Base-by-base conservation (phyloP, 2,797 vertebrate genomes). In the Microcaecilia unicolor region DNA sequence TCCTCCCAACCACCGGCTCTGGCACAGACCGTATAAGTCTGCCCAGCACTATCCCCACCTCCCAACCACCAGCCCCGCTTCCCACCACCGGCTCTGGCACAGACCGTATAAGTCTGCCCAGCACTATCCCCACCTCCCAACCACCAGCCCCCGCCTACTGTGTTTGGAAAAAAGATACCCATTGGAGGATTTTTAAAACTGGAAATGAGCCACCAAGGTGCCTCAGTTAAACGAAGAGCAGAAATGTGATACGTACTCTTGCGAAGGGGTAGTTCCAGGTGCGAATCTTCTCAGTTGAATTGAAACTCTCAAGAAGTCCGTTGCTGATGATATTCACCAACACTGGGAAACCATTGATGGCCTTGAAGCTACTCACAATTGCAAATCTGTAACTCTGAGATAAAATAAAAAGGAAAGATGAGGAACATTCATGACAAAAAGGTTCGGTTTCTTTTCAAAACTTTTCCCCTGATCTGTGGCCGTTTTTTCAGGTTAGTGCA, bases 321-420 rank as follows among this genome's bases (percentile, higher is more conserved):
- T 97, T 98, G 66, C 91, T 97, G 2, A 97, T 85, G 9, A 93
- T 1, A 4, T 90, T 93, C 22, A 93, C 64, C 1, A 83, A 76
- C 63, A 97, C 91, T 0, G 91, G 92, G 39, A 92, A 59, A 6
- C 88, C 92, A 64, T 93, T 93, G 11, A 90, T 57, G 0, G 75
- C 72, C 40, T 87, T 89, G 61, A 86, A 51, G 41, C 93, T 93
- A 39, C 92, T 95, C 0, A 86, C 78, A 15, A 94, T 10, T 0
- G 61, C 83, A 61, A 89, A 95, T 18, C 57, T 82, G 56, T 84
- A 88, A 22, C 67, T 79, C 90, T 95, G 60, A 57, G 61, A 21
- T 30, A 37, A 26, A 44, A 0, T 29, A 44, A 28, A 44, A 22
- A 42, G 25, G 44, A 10, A 21, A 6, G n/a, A n/a, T n/a, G n/a